Conservation (phyloP, 2,113 vertebrate genomes). For the Sus scrofa region T2T-Sscrofa CM000816.6:17864501-17865000, state of each 20-base stretch:
- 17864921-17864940: constrained; percentile 13
- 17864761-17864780: background rate
- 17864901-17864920: background rate
- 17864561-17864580: background rate
- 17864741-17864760: background rate
- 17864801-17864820: background rate
- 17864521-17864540: background rate
- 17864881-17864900: background rate
- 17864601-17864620: background rate
- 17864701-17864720: background rate
- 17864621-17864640: background rate
- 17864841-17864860: background rate
- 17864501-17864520: background rate
- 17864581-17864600: background rate
- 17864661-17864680: background rate
- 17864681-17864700: background rate
- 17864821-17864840: background rate
- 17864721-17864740: background rate
- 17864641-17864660: background rate
- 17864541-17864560: background rate
- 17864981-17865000: background rate
- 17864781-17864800: background rate
- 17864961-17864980: constrained; percentile 37
- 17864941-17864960: background rate
- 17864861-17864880: background rate